Base-by-base conservation (phyloP, 2,797 vertebrate genomes). In the Podargus strigoides region DNA sequence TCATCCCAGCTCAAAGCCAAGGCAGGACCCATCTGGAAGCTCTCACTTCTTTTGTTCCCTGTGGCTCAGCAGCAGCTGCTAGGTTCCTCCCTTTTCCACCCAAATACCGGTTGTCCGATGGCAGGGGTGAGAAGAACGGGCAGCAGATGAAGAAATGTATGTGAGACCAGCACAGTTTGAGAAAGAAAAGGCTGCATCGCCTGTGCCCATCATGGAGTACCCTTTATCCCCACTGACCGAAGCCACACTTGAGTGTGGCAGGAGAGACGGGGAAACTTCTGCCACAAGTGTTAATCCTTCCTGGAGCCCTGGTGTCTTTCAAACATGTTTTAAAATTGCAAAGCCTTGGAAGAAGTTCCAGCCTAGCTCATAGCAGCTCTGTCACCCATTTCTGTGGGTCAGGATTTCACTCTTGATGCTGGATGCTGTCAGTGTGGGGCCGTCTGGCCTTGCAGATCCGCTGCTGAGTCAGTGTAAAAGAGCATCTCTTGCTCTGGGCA, bases 191-290 rank as follows among this genome's bases (percentile, higher is more conserved):
- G 13, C 14, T 56, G 14, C 10, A 4, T 63, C 27, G 18, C 16
- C 10, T 24, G 15, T 37, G 34, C 14, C 68, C 13, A 5, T 55
- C n/a, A 4, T 24, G n/a, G 62, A 56, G 30, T n/a, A 26, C n/a
- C 9, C 14, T n/a, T 17, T 9, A 32, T 34, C 10, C 6, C 10
- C 1, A 1, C 37, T 42, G 39, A 6, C 64, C 1, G 1, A 74
- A 74, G 32, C 70, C 58, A 56, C 9, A 7, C 42, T 83, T 14
- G 18, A 53, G 39, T 12, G 9, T 27, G 53, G 47, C 20, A 11
- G n/a, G 30, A 73, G 32, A 60, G 50, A 19, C 4, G 16, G 41
- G 36, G n/a, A 68, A 34, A 28, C 59, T 36, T 34, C 52, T 85
- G 8, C 27, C 10, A 12, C 9, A 14, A 59, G 26, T 41, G 12